Evolutionary conservation across 92 coral and sea anemone genomes (phyloP), one percentile per base, ranked within the genome.

Genomic region (Parazoanthus atlanticus): DNA sequence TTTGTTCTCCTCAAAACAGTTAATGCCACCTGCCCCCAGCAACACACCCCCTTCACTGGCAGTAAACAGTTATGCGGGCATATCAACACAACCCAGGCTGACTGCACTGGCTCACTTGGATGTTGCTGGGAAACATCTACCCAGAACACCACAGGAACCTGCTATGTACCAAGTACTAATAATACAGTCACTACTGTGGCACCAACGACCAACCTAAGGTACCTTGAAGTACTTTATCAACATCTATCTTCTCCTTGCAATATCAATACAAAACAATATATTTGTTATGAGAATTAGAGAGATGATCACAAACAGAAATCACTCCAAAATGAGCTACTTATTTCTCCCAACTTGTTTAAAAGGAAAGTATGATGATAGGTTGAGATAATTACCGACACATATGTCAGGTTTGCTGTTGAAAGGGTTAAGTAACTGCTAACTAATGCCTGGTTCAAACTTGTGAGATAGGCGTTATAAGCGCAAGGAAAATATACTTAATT

Each of bases 51-150:
- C 26, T 2, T 72, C 78, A 11, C 23, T 70, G 31, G 38, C 21
- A 32, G 16, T 15, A 58, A 70, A 41, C 19, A 34, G 25, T 32
- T 69, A 15, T 84, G 87, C 7, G 87, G 87, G 13, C 40, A 70
- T 16, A 41, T 67, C 41, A 70, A 84, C 43, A 84, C 87, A 6
- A 84, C 87, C 66, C 54, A 84, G 31, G 78, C 4, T 12, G 78
- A 84, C 25, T 84, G 87, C 29, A 41, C 1, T 40, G 77, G 28
- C 7, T 26, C 41, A 19, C 41, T 43, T 16, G 78, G 78, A 17
- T 84, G 87, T 47, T 84, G 87, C 87, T 84, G 87, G 87, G 65
- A 43, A 38, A 29, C 77, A 4, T 41, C 26, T 67, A 26, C 76
- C 17, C 40, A 66, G 33, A 67, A 69, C 11, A 23, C 56, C 26